phyloP scores from a whole-genome alignment of 2,113 vertebrate species.

The Grammomys surdaster region DNA sequence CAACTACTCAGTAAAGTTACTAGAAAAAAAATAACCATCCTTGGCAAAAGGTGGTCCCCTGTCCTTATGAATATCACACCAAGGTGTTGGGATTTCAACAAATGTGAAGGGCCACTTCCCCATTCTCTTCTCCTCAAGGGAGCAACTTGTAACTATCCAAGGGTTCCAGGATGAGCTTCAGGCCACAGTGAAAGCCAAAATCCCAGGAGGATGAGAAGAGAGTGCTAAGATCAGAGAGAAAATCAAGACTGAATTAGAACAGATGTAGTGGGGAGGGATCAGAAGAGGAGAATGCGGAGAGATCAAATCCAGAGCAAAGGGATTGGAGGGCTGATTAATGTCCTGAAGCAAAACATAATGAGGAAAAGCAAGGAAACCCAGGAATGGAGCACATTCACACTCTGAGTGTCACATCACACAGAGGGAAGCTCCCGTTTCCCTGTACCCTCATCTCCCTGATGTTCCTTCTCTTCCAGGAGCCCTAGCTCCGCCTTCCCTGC shows the following conservation, averaged over 20 bases:
- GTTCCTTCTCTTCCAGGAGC: neutral
- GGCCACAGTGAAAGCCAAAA: neutral
- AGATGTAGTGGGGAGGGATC: neutral
- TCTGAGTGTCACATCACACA: rapidly evolving
- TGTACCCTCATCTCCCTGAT: neutral
- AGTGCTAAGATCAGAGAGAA: neutral
- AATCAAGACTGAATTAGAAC: rapidly evolving
- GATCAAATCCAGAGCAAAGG: neutral
- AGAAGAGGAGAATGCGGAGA: neutral
- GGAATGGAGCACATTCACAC: rapidly evolving
- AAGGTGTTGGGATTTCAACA: neutral
- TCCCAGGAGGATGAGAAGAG: too few species aligned
- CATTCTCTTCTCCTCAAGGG: neutral
- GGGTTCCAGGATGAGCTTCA: neutral
- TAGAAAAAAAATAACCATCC: neutral
- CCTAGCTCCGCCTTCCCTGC: neutral
- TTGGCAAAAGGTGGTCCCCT: neutral
- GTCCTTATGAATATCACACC: neutral
- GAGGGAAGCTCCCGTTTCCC: too few species aligned
- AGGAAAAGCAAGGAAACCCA: rapidly evolving
- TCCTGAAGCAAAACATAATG: neutral
- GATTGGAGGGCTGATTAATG: neutral
- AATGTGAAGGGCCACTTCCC: neutral
- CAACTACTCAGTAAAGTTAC: neutral
- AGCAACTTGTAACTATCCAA: neutral